These are phyloP conservation scores for Drosophila navojoa DNA, from an alignment of 1,140 invertebrate genomes.

Conservation along the genomic window DNA sequence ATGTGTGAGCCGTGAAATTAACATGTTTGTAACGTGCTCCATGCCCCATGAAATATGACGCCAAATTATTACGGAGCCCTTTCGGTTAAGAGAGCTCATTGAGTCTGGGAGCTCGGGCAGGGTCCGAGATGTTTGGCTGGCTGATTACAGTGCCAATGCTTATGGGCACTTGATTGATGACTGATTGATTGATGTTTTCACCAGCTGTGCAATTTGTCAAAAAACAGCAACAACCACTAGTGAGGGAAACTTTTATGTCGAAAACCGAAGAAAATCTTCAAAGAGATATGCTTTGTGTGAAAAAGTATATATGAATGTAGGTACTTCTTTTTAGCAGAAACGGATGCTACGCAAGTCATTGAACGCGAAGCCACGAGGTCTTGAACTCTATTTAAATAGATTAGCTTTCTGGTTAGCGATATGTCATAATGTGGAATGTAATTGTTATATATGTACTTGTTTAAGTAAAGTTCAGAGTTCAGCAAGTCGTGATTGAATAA, in stretches of 20 bases:
- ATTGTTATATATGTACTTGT: neutral
- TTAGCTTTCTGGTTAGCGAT: neutral
- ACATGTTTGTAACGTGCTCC: conserved; percentile 52
- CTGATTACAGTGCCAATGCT: conserved; percentile 17
- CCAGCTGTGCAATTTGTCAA: conserved; percentile 56
- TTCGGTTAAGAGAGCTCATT: conserved; percentile 48
- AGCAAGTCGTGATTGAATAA: too few relatives aligned
- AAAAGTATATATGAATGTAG: conserved; percentile 34
- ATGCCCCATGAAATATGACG: conserved; percentile 36
- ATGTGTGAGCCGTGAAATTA: conserved; percentile 57
- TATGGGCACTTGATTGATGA: conserved; percentile 67
- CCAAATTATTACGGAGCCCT: conserved; percentile 40
- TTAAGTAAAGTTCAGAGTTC: too few relatives aligned
- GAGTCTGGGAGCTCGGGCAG: conserved; percentile 23
- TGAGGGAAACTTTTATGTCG: conserved; percentile 49
- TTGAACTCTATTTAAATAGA: conserved; percentile 10
- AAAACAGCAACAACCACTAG: too few relatives aligned
- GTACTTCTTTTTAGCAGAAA: conserved; percentile 17
- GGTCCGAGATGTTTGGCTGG: conserved; percentile 40
- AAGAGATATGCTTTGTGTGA: conserved; percentile 34
- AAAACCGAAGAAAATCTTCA: conserved; percentile 35
- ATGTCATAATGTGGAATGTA: too few relatives aligned
- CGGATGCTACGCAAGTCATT: conserved; percentile 32
- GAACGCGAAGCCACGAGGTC: conserved; percentile 13
- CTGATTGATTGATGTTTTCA: conserved; percentile 79